Conservation (phyloP, 2,797 vertebrate genomes). For the Orientallactaga sibirica region DNA sequence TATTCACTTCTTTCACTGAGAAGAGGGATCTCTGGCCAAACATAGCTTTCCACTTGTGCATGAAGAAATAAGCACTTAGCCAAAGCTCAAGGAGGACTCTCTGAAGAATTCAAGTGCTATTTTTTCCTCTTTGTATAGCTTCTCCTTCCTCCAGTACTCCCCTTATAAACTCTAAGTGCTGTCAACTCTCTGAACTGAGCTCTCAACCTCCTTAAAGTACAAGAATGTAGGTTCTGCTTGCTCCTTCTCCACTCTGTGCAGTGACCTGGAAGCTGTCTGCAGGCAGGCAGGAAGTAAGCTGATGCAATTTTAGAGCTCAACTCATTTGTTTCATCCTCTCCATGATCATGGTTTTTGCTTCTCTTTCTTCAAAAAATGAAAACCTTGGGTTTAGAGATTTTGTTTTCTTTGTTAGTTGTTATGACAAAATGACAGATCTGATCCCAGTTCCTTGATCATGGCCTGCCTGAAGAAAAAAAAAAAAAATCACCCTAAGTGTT, state of each 20-base stretch:
- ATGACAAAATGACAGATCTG: not conserved
- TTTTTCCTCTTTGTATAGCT: not conserved
- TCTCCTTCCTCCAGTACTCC: not conserved
- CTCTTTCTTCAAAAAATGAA: not conserved
- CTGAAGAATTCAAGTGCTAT: not conserved
- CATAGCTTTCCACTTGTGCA: not conserved
- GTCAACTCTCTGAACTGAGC: not conserved
- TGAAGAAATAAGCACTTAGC: slow-evolving; percentile 10
- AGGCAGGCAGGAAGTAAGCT: not conserved
- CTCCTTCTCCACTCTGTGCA: not conserved
- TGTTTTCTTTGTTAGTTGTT: not conserved
- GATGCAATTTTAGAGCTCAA: slow-evolving; percentile 5
- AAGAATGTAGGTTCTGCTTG: not conserved
- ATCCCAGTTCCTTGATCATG: not conserved
- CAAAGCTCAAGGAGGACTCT: not conserved
- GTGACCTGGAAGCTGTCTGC: slow-evolving; percentile 64
- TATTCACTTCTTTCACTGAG: not conserved
- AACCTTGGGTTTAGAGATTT: slow-evolving; percentile 20
- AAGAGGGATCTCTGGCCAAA: not conserved
- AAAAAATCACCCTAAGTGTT: not conserved
- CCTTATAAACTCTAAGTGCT: not conserved
- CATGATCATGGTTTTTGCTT: not conserved
- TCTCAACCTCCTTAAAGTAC: not conserved
- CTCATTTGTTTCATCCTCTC: not conserved
- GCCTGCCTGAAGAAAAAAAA: not conserved